These are phyloP conservation scores for Coelopa pilipes DNA, from an alignment of 2,888 invertebrate species.

Conservation along the genomic window DNA sequence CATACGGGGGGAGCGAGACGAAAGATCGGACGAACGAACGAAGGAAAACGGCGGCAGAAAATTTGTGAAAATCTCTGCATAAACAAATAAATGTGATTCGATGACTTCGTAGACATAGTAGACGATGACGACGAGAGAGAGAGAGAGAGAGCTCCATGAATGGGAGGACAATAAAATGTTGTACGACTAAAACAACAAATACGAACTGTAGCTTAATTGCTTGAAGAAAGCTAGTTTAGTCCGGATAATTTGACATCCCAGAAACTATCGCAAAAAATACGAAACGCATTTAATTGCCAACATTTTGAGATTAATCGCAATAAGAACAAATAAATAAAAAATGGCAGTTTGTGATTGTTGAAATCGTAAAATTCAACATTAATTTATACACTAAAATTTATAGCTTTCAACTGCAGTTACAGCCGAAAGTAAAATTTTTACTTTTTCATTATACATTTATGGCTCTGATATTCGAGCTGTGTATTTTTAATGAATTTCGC, in stretches of 20 bases:
- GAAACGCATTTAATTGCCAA: slow-evolving; percentile 29
- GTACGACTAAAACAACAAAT: not conserved
- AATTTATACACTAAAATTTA: not conserved
- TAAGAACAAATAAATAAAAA: not conserved
- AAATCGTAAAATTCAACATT: not conserved
- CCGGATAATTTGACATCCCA: slow-evolving; percentile 2
- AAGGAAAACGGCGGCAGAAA: slow-evolving; percentile 21
- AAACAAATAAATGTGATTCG: slow-evolving; percentile 22
- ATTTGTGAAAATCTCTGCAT: slow-evolving; percentile 33
- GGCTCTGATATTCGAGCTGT: not conserved
- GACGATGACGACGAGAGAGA: not conserved
- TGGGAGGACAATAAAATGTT: not conserved
- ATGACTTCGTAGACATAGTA: not conserved
- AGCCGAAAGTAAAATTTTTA: not conserved
- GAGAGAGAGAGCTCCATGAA: not conserved
- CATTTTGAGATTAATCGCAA: slow-evolving; percentile 28
- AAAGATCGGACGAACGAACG: not conserved
- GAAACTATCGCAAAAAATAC: not conserved
- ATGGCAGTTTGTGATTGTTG: not conserved
- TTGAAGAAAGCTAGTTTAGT: slow-evolving; percentile 3
- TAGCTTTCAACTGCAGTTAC: not conserved
- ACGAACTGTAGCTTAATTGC: not conserved
- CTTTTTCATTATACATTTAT: not conserved
- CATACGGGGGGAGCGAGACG: not conserved
- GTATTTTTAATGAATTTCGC: slow-evolving; percentile 24